A percentile compares a stretch with the other conserved stretches of the same genome.
Evolutionary conservation across 2,888 invertebrate genomes (phyloP).

Genomic region (Luffia ferchaultella): DNA sequence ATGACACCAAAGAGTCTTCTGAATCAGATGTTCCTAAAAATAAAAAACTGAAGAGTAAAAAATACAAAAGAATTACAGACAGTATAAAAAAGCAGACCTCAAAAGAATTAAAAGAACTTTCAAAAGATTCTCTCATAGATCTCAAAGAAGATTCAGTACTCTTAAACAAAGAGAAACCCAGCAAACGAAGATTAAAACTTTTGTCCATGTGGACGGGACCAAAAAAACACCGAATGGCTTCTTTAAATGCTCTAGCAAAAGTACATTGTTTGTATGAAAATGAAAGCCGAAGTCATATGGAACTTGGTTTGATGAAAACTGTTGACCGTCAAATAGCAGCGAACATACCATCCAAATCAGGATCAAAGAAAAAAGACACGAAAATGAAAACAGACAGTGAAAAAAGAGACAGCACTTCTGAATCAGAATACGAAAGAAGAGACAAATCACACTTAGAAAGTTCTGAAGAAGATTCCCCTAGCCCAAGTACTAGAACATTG

Average conservation of each 20-base stretch:
- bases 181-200: conserved; percentile 64
- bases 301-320: conserved; percentile 62
- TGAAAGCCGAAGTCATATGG: conserved; percentile 78
- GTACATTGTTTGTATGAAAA: conserved; percentile 92
- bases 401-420: conserved; percentile 52
- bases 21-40: conserved; percentile 40
- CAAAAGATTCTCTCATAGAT: conserved; percentile 51
- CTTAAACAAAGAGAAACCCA: conserved; percentile 49
- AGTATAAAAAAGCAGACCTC: conserved; percentile 40
- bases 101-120: conserved; percentile 52
- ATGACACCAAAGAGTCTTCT: conserved; percentile 50
- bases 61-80: conserved; percentile 49
- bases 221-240: conserved; percentile 86
- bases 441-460: conserved; percentile 53
- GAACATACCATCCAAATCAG: conserved; percentile 21
- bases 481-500: conserved; percentile 62
- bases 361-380: conserved; percentile 45
- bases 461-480: conserved; percentile 59
- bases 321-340: conserved; percentile 22
- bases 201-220: conserved; percentile 79
- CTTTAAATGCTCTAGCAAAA: conserved; percentile 87
- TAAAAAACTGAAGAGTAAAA: conserved; percentile 46
- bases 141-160: conserved; percentile 40
- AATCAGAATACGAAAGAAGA: conserved; percentile 54
- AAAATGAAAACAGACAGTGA: conserved; percentile 45